Percentiles rank a stretch among this genome's conserved stretches.
These are phyloP conservation scores for Lumbricus terrestris DNA, from an alignment of 2,888 invertebrate species.

Conservation along the genomic window DNA sequence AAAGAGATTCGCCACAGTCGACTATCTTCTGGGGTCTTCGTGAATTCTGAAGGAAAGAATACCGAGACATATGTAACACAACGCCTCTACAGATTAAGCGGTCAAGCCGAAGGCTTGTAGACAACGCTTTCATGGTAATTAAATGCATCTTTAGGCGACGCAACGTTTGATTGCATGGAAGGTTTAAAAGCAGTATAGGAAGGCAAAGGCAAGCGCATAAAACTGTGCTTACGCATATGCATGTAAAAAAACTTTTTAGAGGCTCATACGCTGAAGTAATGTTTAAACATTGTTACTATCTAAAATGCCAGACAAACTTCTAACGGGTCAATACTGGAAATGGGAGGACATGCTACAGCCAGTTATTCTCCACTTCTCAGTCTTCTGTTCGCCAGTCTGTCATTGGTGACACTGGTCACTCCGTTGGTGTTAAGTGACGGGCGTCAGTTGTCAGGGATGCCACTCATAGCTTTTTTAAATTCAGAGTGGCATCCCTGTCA, in stretches of 20 bases:
- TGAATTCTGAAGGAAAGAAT: neutral
- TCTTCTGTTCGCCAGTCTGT: neutral
- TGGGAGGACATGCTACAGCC: neutral
- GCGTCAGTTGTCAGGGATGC: too few relatives aligned
- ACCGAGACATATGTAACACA: neutral
- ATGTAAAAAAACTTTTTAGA: too few relatives aligned
- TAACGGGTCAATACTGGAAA: neutral
- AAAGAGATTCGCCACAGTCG: neutral
- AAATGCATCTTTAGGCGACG: neutral
- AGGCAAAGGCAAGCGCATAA: too few relatives aligned
- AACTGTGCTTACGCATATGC: too few relatives aligned
- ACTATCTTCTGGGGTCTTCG: neutral
- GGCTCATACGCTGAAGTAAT: too few relatives aligned
- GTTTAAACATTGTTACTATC: neutral
- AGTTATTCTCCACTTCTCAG: neutral
- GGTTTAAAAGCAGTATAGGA: too few relatives aligned
- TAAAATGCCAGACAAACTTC: neutral
- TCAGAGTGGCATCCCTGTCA: too few relatives aligned
- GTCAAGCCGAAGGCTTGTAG: too few relatives aligned
- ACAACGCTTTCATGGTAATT: neutral
- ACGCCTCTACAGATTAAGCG: neutral
- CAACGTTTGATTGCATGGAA: too few relatives aligned
- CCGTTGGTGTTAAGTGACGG: neutral
- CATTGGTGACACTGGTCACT: neutral
- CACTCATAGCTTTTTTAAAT: too few relatives aligned